Base-by-base conservation (phyloP, 2,797 vertebrate genomes). In the Peromyscus melanophrys region DNA sequence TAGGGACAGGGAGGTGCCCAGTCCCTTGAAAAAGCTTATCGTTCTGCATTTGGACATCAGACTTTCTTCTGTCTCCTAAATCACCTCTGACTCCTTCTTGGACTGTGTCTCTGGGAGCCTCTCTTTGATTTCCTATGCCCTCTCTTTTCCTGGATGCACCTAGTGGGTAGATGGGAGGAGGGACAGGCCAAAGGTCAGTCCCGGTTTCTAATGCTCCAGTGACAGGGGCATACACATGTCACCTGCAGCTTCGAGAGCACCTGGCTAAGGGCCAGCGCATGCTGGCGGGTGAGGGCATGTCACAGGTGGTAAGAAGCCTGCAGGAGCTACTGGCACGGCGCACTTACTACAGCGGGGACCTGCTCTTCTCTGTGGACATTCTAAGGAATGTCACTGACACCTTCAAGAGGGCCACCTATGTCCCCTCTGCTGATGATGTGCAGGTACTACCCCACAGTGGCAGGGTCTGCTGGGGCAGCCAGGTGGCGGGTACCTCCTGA, bases 331-430 rank as follows among this genome's bases (percentile, higher is more conserved):
- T 99, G 98, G 99, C 99, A 98, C 99, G 99, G 98, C 99, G 99
- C 98, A 99, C 99, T 98, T 99, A 99, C 99, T 99, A 99, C 98
- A 99, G 99, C 55, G 99, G 99, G 95, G 99, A 99, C 99, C 99
- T 99, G 98, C 99, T 99, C 98, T 99, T 99, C 99, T 99, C 99
- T 10, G 99, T 99, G 98, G 99, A 99, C 99, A 99, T 99, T 98
- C 99, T 99, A 98, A 99, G 99, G 99, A 99, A 99, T 94, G 99
- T 99, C 99, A 99, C 99, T 87, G 99, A 99, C 99, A 99, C 99
- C 98, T 99, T 99, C 99, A 99, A 99, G 99, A 99, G 99, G 99
- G 99, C 99, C 99, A 99, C 99, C 98, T 99, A 99, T 98, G 99
- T 99, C 98, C 99, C 99, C 94, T 99, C 99, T 95, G 99, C 99